Evolutionary conservation across 2,888 invertebrate species (phyloP).

Genomic region (Vanessa cardui): DNA sequence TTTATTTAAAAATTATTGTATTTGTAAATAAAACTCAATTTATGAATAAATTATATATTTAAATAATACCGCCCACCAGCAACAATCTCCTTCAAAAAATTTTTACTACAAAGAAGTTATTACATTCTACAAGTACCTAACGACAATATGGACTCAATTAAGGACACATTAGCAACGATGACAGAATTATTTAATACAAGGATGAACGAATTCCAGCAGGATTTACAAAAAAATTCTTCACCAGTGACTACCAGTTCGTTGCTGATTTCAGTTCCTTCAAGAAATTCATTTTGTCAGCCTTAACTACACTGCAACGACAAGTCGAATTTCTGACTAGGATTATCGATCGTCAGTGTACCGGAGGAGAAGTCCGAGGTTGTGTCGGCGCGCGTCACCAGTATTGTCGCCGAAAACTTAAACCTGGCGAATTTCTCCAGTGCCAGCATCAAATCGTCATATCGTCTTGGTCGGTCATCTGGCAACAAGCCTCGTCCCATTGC

Average conservation of each 20-base stretch:
- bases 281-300: too few relatives aligned
- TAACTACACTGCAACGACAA: conserved; percentile 8
- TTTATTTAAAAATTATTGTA: neutral
- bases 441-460: conserved; percentile 3
- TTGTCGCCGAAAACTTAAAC: neutral
- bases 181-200: neutral
- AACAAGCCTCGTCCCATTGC: conserved; percentile 8
- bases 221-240: neutral
- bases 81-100: neutral
- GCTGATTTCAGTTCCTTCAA: too few relatives aligned
- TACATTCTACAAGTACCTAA: too few relatives aligned
- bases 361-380: conserved; percentile 4
- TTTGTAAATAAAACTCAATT: neutral
- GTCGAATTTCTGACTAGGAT: conserved; percentile 1
- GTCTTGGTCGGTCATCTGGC: neutral
- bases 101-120: neutral
- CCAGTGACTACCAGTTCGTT: too few relatives aligned
- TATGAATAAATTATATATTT: neutral
- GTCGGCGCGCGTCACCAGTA: neutral
- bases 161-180: neutral
- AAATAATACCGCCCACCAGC: neutral
- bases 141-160: neutral
- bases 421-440: neutral
- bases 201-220: conserved; percentile 8
- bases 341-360: conserved; percentile 8